Evolutionary conservation across 2,888 invertebrate genomes (phyloP).

Genomic region (Drosophila antonietae): DNA sequence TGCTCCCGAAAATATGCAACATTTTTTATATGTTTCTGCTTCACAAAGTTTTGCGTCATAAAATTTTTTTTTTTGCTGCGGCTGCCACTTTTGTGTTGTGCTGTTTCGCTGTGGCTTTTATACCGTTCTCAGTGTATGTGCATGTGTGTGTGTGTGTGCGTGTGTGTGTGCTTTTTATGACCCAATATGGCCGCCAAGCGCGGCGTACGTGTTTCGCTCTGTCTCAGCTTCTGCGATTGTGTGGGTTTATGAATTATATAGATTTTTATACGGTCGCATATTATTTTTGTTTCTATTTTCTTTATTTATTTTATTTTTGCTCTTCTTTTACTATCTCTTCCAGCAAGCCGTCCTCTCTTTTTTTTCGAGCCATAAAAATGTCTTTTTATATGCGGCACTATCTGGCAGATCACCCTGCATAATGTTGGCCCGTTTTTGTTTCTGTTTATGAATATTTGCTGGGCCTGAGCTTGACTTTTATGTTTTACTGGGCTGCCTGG

Average conservation of each 20-base stretch:
- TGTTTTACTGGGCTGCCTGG: conserved; percentile 48
- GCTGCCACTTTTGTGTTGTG: conserved; percentile 66
- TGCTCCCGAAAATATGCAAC: conserved; percentile 71
- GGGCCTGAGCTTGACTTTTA: conserved; percentile 61
- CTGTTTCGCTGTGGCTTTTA: conserved; percentile 62
- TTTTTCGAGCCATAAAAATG: conserved; percentile 64
- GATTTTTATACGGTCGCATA: conserved; percentile 80
- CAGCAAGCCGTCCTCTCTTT: conserved; percentile 34
- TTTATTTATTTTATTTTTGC: conserved; percentile 28
- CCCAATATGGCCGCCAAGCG: conserved; percentile 79
- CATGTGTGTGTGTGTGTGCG: conserved; percentile 25
- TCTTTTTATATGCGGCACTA: conserved; percentile 66
- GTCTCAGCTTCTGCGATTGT: conserved; percentile 28
- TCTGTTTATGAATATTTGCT: conserved; percentile 71
- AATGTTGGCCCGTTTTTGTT: conserved; percentile 60
- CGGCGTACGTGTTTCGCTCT: conserved; percentile 64
- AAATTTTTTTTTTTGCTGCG: conserved; percentile 69
- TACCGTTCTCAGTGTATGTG: conserved; percentile 28
- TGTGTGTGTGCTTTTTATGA: conserved; percentile 71
- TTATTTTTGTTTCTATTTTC: conserved; percentile 72
- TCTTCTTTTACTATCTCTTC: conserved; percentile 24
- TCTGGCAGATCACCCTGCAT: conserved; percentile 67
- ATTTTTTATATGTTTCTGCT: conserved; percentile 78
- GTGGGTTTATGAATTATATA: conserved; percentile 76
- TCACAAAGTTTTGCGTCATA: conserved; percentile 73